Conservation (phyloP, 1,140 invertebrate species). For the Prorops nasuta region DNA sequence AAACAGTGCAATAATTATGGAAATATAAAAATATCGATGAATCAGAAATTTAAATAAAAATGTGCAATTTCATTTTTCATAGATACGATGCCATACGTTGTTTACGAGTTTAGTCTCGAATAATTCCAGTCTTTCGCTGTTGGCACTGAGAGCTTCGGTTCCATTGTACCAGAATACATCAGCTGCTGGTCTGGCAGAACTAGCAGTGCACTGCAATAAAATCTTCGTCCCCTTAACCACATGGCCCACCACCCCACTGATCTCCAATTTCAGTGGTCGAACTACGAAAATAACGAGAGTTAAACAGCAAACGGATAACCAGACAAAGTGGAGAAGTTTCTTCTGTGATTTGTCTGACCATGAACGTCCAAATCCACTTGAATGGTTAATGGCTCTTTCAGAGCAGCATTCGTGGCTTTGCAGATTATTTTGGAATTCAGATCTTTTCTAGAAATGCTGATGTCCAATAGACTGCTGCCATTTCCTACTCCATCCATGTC, state of each 20-base stretch:
- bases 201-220: conserved; percentile 71
- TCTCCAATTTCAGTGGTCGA: conserved; percentile 70
- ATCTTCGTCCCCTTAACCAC: conserved; percentile 77
- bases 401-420: conserved; percentile 70
- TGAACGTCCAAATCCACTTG: conserved; percentile 75
- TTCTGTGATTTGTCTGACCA: conserved; percentile 64
- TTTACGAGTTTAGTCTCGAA: conserved; percentile 44
- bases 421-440: conserved; percentile 75
- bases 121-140: conserved; percentile 47
- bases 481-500: conserved; percentile 62
- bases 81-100: conserved; percentile 40
- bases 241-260: conserved; percentile 71
- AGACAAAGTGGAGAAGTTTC: not conserved
- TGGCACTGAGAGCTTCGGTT: conserved; percentile 61
- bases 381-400: conserved; percentile 65
- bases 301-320: not conserved
- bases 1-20: conserved; percentile 1
- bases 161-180: conserved; percentile 83
- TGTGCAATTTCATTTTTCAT: conserved; percentile 20
- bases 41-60: conserved; percentile 7
- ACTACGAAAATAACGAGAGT: conserved; percentile 62
- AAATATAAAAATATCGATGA: not conserved
- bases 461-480: conserved; percentile 63
- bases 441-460: conserved; percentile 74
- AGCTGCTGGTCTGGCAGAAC: conserved; percentile 77